These are phyloP conservation scores for Henricia sp. DNA, from an alignment of 53 echinoderm and acorn worm genomes.

Conservation along the genomic window DNA sequence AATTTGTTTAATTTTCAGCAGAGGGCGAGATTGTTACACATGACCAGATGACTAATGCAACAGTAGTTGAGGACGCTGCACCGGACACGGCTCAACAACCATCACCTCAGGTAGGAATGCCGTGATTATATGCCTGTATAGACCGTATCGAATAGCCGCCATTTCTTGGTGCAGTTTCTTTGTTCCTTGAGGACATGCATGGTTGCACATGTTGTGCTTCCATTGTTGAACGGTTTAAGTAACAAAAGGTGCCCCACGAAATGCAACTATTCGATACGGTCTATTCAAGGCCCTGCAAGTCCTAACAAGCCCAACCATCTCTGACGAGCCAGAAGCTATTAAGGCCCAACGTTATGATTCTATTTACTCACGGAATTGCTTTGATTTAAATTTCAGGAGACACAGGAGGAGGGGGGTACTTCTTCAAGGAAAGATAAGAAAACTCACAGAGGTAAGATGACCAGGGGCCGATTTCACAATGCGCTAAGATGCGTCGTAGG, in stretches of 20 bases:
- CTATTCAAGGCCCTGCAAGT: not conserved
- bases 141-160: too few relatives aligned
- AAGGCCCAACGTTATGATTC: not conserved
- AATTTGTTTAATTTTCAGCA: too few relatives aligned
- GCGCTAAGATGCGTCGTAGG: not conserved
- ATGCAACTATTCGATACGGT: not conserved
- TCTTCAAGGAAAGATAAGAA: not conserved
- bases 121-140: not conserved
- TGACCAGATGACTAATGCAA: too few relatives aligned
- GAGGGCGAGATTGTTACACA: too few relatives aligned
- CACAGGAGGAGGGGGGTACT: not conserved
- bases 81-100: not conserved
- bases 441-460: slow-evolving; percentile 1
- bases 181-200: too few relatives aligned
- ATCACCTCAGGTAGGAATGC: not conserved
- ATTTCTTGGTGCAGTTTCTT: too few relatives aligned
- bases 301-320: not conserved
- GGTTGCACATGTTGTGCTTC: not conserved
- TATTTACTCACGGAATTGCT: too few relatives aligned
- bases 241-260: not conserved
- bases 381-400: not conserved
- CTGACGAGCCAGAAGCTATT: not conserved
- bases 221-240: too few relatives aligned
- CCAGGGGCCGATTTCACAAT: too few relatives aligned
- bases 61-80: not conserved